These are phyloP conservation scores for Toxotes lorentzi DNA, from an alignment of 2,797 vertebrate species.

Conservation along the genomic window DNA sequence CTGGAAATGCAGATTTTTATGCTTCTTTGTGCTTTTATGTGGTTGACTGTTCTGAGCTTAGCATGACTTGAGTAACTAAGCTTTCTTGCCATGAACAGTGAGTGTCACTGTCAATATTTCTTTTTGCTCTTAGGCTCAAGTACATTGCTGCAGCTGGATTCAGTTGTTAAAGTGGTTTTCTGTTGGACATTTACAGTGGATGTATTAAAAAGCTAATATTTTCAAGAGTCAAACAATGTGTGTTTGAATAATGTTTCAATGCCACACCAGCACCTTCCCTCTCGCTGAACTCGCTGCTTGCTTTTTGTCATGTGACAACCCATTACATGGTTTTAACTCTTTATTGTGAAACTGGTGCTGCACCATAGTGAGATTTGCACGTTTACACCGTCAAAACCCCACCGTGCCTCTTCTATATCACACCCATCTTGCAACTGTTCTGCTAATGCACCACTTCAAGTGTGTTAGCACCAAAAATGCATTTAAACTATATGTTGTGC, in stretches of 20 bases:
- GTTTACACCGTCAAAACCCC: not conserved
- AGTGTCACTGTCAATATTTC: not conserved
- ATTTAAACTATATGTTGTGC: not conserved
- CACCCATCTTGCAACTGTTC: not conserved
- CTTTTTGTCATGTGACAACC: not conserved
- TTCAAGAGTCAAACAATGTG: not conserved
- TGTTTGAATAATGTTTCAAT: not conserved
- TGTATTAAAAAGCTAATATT: constrained; percentile 1
- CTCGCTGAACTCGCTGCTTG: not conserved
- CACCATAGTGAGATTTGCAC: no score
- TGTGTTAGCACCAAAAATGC: not conserved
- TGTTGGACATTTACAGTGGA: not conserved
- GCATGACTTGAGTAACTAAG: not conserved
- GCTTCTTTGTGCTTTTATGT: no score
- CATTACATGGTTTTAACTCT: not conserved
- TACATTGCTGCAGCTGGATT: not conserved
- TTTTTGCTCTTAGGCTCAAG: constrained; percentile 9
- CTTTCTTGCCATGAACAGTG: not conserved
- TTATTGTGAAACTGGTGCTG: no score
- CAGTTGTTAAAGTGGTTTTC: not conserved
- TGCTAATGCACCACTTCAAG: no score
- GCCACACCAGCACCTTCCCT: not conserved
- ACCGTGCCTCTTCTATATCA: not conserved
- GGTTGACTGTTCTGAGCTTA: not conserved
- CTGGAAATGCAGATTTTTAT: no score